phyloP scores from a whole-genome alignment of 2,888 invertebrate genomes.

The Dermolepida albohirtum region DNA sequence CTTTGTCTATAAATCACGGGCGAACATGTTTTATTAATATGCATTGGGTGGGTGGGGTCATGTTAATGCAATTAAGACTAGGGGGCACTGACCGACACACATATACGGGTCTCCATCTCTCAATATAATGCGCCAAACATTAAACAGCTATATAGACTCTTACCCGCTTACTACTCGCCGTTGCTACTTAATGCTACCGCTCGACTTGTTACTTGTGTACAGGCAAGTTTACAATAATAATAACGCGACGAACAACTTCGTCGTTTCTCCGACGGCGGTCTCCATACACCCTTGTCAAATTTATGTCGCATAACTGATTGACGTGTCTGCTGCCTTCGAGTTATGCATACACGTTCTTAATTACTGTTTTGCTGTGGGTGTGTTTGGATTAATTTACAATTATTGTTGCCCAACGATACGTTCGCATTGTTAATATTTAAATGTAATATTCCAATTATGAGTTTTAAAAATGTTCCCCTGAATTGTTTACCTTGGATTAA shows the following conservation, averaged over 20 bases:
- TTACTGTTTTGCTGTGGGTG: slow-evolving; percentile 41
- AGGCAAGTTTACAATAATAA: slow-evolving; percentile 10
- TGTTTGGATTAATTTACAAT: slow-evolving; percentile 50
- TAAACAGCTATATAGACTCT: slow-evolving; percentile 18
- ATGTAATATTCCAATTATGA: background rate
- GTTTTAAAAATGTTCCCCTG: background rate
- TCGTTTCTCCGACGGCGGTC: background rate
- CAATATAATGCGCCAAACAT: slow-evolving; percentile 16
- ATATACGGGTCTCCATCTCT: slow-evolving; percentile 46
- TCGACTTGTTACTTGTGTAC: slow-evolving; percentile 25
- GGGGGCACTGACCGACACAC: slow-evolving; percentile 61
- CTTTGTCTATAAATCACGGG: slow-evolving; percentile 62
- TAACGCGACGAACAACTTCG: slow-evolving; percentile 5
- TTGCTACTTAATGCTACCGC: slow-evolving; percentile 45
- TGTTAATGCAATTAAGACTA: slow-evolving; percentile 64
- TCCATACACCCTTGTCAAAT: slow-evolving; percentile 45
- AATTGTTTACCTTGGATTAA: no score
- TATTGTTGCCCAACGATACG: slow-evolving; percentile 20
- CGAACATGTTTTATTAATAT: slow-evolving; percentile 64
- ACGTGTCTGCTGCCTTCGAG: slow-evolving; percentile 44
- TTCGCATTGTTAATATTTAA: background rate
- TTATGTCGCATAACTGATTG: slow-evolving; percentile 50
- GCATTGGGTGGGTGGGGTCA: slow-evolving; percentile 64
- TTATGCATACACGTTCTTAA: slow-evolving; percentile 46
- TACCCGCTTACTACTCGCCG: slow-evolving; percentile 36